These are phyloP conservation scores for Dynastes maya DNA, from an alignment of 2,888 invertebrate species.

Conservation along the genomic window DNA sequence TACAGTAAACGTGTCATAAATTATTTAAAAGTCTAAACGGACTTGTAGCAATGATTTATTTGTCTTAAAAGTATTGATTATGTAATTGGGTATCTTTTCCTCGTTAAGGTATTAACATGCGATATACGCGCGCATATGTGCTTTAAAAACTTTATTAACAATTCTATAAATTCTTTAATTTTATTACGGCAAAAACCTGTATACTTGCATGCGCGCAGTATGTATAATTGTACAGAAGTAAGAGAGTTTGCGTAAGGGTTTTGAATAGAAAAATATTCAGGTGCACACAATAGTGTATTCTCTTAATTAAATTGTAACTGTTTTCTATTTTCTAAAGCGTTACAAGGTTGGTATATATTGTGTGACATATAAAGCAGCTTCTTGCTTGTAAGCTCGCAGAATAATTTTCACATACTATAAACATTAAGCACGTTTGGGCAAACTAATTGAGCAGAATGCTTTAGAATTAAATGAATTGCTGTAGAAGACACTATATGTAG, in stretches of 20 bases:
- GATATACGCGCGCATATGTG: too few relatives aligned
- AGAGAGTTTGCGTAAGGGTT: constrained; percentile 2
- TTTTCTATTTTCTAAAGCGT: constrained; percentile 20
- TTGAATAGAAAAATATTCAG: constrained; percentile 26
- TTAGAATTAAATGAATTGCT: too few relatives aligned
- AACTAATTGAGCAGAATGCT: too few relatives aligned
- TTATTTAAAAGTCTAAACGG: constrained; percentile 4
- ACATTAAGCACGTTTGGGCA: background rate
- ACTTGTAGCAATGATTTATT: background rate
- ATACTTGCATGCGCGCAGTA: background rate
- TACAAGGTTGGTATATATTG: constrained; percentile 37
- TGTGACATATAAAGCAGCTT: constrained; percentile 13
- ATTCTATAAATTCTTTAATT: too few relatives aligned
- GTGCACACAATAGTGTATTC: constrained; percentile 26
- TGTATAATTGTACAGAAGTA: background rate
- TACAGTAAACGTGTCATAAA: background rate
- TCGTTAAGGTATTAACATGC: too few relatives aligned
- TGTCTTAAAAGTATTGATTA: constrained; percentile 7
- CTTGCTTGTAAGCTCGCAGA: background rate
- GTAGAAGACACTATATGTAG: too few relatives aligned
- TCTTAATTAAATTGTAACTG: constrained; percentile 39
- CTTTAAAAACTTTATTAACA: too few relatives aligned
- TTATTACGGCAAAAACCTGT: too few relatives aligned
- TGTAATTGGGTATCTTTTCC: background rate
- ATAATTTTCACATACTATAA: background rate